A percentile compares a stretch with the other conserved stretches of the same genome.
These are phyloP conservation scores for Eristalis arbustorum DNA, from an alignment of 2,888 invertebrate species.

Conservation along the genomic window DNA sequence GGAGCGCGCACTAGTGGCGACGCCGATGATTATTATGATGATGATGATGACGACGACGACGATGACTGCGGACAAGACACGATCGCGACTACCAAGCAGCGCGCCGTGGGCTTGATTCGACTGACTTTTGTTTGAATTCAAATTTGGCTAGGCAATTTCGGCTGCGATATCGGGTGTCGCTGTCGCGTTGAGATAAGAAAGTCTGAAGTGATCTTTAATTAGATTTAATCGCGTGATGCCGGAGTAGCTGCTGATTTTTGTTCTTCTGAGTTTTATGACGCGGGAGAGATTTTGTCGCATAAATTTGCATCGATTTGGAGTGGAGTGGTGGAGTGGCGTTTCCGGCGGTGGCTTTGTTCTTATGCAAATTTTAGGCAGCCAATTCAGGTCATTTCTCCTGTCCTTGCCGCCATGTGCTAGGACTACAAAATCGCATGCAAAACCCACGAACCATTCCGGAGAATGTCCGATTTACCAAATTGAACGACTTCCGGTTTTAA, in stretches of 20 bases:
- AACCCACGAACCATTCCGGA: too few relatives aligned
- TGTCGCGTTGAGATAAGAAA: not conserved
- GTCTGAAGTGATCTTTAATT: conserved; percentile 17
- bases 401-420: too few relatives aligned
- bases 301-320: not conserved
- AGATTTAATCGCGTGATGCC: not conserved
- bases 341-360: not conserved
- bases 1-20: conserved; percentile 5
- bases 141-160: conserved; percentile 39
- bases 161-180: not conserved
- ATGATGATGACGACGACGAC: too few relatives aligned
- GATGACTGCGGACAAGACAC: not conserved
- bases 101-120: too few relatives aligned
- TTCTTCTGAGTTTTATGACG: not conserved
- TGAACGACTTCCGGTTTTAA: too few relatives aligned
- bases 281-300: not conserved
- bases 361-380: too few relatives aligned
- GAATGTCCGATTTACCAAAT: too few relatives aligned
- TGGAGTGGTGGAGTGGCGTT: not conserved
- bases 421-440: too few relatives aligned
- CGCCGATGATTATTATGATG: not conserved
- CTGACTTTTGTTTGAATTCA: not conserved
- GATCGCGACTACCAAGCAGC: too few relatives aligned
- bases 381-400: too few relatives aligned
- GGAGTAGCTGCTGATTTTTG: not conserved